Percentiles rank a stretch among this genome's conserved stretches.
These are phyloP conservation scores for Scrobipalpa costella DNA, from an alignment of 2,888 invertebrate genomes.

Conservation along the genomic window DNA sequence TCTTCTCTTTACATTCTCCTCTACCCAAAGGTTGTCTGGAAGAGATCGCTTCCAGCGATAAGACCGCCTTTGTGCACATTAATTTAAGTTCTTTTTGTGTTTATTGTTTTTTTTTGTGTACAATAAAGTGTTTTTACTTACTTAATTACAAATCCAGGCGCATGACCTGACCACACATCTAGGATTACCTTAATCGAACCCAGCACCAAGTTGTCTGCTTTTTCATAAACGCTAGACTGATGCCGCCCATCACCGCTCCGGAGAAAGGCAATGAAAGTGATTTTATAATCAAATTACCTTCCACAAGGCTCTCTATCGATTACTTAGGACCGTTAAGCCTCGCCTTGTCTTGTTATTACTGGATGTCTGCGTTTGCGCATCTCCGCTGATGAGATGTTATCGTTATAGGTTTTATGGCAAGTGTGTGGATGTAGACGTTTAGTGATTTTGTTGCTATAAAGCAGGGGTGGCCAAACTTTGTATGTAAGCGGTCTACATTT, in stretches of 20 bases:
- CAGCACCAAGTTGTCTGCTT: conserved; percentile 44
- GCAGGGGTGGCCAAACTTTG: too few relatives aligned
- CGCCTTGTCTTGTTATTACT: conserved; percentile 21
- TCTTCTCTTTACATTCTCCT: too few relatives aligned
- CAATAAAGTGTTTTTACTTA: too few relatives aligned
- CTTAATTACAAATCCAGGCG: too few relatives aligned
- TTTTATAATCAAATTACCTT: conserved; percentile 51
- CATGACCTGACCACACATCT: neutral
- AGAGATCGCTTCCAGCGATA: too few relatives aligned
- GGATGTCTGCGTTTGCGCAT: conserved; percentile 3
- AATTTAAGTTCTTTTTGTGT: too few relatives aligned
- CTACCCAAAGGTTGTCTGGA: too few relatives aligned
- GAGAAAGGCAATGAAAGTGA: conserved; percentile 72
- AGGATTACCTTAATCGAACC: neutral
- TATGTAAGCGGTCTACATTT: too few relatives aligned
- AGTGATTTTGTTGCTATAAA: neutral
- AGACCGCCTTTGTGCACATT: too few relatives aligned
- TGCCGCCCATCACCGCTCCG: conserved; percentile 47
- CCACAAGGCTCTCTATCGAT: conserved; percentile 29
- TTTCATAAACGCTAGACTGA: conserved; percentile 66
- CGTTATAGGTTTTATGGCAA: neutral
- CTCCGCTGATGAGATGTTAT: conserved; percentile 2
- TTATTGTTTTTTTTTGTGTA: too few relatives aligned
- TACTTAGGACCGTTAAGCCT: conserved; percentile 29
- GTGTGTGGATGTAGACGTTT: neutral